Conservation (phyloP, 2,113 vertebrate genomes). For the Salvator merianae region DNA sequence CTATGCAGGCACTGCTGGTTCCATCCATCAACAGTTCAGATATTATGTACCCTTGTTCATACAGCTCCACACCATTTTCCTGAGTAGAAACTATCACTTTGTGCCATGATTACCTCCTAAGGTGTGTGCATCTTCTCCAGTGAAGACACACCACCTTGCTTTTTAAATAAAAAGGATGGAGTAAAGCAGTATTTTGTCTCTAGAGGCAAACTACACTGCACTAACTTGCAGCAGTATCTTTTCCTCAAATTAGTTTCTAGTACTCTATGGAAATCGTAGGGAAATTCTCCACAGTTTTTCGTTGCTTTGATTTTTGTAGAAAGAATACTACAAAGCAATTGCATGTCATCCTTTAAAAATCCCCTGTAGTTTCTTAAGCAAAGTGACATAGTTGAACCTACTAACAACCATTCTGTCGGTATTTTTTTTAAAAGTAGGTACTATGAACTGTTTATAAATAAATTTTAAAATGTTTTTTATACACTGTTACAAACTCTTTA, state of each 20-base stretch:
- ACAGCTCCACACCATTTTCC: conserved; percentile 70
- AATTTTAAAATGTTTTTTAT: conserved; percentile 47
- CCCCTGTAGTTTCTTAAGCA: not conserved
- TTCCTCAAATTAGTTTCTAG: conserved; percentile 12
- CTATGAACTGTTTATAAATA: conserved; percentile 63
- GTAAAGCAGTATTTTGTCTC: conserved; percentile 16
- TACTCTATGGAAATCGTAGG: conserved; percentile 5
- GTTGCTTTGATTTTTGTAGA: conserved; percentile 14
- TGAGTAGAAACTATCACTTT: conserved; percentile 70
- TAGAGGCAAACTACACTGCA: conserved; percentile 47
- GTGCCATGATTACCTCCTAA: conserved; percentile 51
- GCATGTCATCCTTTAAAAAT: not conserved
- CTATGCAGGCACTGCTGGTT: conserved; percentile 62
- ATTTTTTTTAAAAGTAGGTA: conserved; percentile 46
- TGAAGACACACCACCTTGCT: conserved; percentile 21
- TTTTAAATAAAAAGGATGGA: conserved; percentile 21
- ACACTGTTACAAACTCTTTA: conserved; percentile 63
- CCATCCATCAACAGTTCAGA: conserved; percentile 38
- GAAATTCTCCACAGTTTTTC: conserved; percentile 34
- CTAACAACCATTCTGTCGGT: not conserved
- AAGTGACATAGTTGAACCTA: conserved; percentile 30
- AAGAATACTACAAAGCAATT: conserved; percentile 35
- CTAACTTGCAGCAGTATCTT: not conserved
- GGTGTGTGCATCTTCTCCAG: conserved; percentile 26
- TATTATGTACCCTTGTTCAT: conserved; percentile 65